Base-by-base conservation (phyloP, 2,113 vertebrate species). In the Benitochromis conjunctus region DNA sequence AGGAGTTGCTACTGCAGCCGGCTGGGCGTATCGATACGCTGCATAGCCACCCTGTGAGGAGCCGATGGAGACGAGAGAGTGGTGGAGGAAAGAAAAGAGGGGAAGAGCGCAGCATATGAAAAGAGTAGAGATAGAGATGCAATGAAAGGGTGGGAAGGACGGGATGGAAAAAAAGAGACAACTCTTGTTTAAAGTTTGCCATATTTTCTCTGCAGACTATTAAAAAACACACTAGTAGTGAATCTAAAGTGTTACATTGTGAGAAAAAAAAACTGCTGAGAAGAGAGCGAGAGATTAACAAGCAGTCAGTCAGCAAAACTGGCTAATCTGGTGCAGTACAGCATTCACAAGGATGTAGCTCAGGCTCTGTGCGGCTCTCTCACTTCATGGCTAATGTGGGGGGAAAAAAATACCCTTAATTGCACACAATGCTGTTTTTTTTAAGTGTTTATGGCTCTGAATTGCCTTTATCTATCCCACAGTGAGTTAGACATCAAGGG, bases 1-100 rank as follows among this genome's bases (percentile, higher is more conserved):
- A 0, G 98, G 97, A 91, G 98, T 98, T 92, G 99, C 98, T 96
- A 98, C 98, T 55, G 99, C 98, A 87, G 99, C 95, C 0, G 99
- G 98, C 96, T 99, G 99, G 94, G 99, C 98, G 53, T 99, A 99
- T 95, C 99, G 98, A 96, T 99, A 99, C 82, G 99, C 97, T 94
- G 99, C 97, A 29, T 99, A 99, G 94, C 99, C 98, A 79, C 98
- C 98, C 99, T 99, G 96, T 62, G 85, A 90, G 56, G 46, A 92
- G 92, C 95, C 21, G 24, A 85, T 34, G 94, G 69, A 16, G 53
- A 46, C 31, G 79, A 86, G 80, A 95, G 21, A 77, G 3, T 26
- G 60, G 84, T 4, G 77, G 24, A 84, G 12, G 80, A 85, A 9
- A 84, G 86, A 10, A 80, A 19, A 43, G 56, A 85, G 6, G 56